Percentiles rank a stretch among this genome's conserved stretches.
phyloP scores from a whole-genome alignment of 2,888 invertebrate species.

The Cephus pygmeus region DNA sequence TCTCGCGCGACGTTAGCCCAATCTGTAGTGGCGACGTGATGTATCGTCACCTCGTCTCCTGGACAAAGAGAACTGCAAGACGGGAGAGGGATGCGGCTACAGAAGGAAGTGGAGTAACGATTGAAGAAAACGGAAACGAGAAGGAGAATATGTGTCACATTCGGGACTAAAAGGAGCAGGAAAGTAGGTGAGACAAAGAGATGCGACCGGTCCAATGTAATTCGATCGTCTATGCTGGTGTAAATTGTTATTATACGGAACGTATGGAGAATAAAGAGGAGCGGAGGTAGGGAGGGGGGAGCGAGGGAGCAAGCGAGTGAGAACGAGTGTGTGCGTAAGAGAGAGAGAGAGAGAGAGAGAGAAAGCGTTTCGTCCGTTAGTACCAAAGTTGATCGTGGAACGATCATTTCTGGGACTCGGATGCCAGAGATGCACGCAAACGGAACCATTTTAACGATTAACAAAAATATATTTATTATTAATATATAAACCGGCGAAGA shows the following conservation, averaged over 20 bases:
- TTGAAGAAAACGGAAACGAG: no score
- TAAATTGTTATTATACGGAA: background rate
- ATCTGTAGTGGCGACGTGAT: background rate
- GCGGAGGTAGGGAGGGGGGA: background rate
- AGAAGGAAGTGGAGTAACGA: no score
- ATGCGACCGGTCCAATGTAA: no score
- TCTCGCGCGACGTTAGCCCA: no score
- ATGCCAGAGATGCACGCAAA: slow-evolving; percentile 27
- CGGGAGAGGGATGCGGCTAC: no score
- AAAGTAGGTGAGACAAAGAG: no score
- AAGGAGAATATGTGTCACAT: no score
- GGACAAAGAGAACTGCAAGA: no score
- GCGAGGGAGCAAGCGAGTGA: background rate
- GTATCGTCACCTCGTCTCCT: background rate
- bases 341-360: no score
- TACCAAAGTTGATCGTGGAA: slow-evolving; percentile 38
- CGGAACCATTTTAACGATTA: slow-evolving; percentile 38
- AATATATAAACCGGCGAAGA: slow-evolving; percentile 45
- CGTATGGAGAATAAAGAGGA: no score
- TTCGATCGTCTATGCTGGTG: background rate
- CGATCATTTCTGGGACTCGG: slow-evolving; percentile 37
- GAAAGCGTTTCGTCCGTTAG: background rate
- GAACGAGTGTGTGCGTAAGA: background rate
- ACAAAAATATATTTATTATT: slow-evolving; percentile 52
- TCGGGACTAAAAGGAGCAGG: no score